Evolutionary conservation across 2,113 vertebrate genomes (phyloP), one percentile per base, ranked within the genome.

Genomic region (Xiphorhynchus elegans): DNA sequence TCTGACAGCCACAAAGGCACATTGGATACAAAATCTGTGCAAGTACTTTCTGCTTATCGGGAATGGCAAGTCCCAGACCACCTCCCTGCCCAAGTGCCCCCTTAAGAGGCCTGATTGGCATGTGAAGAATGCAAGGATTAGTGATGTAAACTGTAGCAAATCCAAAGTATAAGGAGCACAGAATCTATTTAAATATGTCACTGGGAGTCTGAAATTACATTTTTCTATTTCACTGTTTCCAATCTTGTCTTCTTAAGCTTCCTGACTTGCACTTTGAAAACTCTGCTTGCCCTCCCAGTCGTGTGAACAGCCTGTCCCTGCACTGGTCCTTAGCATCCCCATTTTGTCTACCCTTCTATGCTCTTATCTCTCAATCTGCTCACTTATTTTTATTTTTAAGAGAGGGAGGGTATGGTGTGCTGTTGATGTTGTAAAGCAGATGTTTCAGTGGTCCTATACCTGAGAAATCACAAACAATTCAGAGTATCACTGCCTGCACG

Each of bases 111-210:
- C 88, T 89, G 90, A 70, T 10, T 97, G 96, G 94, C 94, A 96
- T 96, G 92, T 87, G 55, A 95, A 78, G 96, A 97, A 95, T 97
- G 94, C 1, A 4, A 76, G 93, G 96, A 97, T 97, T 97, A 97
- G 93, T 59, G 83, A 91, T 86, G 81, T 66, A 88, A 92, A 88
- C 82, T 84, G 79, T 82, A 60, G 82, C 85, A 95, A 95, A 95
- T 69, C 53, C 4, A 0, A 80, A 72, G 42, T 90, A 86, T 93
- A 74, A 90, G 52, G 84, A 84, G 35, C 24, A 29, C 40, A 93
- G 64, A 69, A 84, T 33, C 47, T 69, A 85, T 69, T 88, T 62
- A 91, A 94, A 80, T 59, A 46, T 76, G 44, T 76, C 83, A 16
- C 60, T 40, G 12, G 14, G 64, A 58, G 14, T 52, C 56, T 88